Base-by-base conservation (phyloP, 2,113 vertebrate genomes). In the Cottus gobio region DNA sequence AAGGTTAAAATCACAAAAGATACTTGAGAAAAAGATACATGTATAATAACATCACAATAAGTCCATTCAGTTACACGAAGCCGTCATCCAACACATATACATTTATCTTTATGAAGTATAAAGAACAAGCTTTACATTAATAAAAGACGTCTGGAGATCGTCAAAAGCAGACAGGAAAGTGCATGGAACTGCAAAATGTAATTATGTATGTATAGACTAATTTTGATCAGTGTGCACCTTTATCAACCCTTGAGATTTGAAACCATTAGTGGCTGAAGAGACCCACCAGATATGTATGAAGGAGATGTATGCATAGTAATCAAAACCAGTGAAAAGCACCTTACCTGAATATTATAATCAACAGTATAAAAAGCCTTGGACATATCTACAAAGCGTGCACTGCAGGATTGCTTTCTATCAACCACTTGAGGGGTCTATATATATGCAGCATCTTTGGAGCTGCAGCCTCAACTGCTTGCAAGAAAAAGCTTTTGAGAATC, bases 381-480 rank as follows among this genome's bases (percentile, higher is more conserved):
- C 37, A 34, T 26, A 67, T 72, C 61, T n/a, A 12, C 39, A 71
- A 31, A 24, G 5, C 62, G 44, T 73, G 18, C 50, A 46, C 15
- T 20, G 10, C 56, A 22, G 3, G 20, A 12, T 2, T 58, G 3
- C 26, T 70, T 82, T 31, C 60, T 16, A n/a, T 50, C 2, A 63
- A 42, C 44, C 44, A 44, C 37, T 28, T 64, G 24, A 80, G 66
- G 54, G 31, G 77, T 81, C 56, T 76, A 57, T 48, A 42, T 42
- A 39, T 39, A 52, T 65, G 52, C 52, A 52, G 61, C n/a, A 36
- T 79, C 71, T 78, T 65, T 75, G 70, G 56, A 82, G 69, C 68
- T 42, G 30, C 28, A 60, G 64, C 42, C 46, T 85, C 65, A 46
- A 86, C 86, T 88, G 52, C 78, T 52, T 82, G n/a, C 28, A 75